These are phyloP conservation scores for Protodeltote pygarga DNA, from an alignment of 2,888 invertebrate species.

Conservation along the genomic window DNA sequence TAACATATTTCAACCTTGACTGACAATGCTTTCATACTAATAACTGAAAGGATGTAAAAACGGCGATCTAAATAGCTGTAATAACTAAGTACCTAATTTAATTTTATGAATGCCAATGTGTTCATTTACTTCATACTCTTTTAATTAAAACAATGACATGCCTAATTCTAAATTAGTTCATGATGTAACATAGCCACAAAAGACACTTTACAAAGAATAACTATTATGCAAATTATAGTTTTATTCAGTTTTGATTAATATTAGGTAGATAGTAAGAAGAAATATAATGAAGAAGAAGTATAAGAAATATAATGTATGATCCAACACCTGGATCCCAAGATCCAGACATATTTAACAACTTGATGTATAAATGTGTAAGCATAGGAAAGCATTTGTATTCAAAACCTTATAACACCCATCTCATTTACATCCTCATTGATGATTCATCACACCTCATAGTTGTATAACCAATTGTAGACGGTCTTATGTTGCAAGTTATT, in stretches of 20 bases:
- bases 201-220: conserved; percentile 14
- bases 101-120: conserved; percentile 52
- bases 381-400: conserved; percentile 47
- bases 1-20: conserved; percentile 46
- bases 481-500: conserved; percentile 36
- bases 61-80: conserved; percentile 45
- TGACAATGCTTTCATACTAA: conserved; percentile 48
- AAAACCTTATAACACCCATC: conserved; percentile 28
- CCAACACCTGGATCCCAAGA: too few species aligned
- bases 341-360: conserved; percentile 8
- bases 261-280: background rate
- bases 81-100: conserved; percentile 42
- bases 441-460: conserved; percentile 47
- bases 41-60: conserved; percentile 47
- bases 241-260: background rate
- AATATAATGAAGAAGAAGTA: too few species aligned
- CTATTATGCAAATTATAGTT: background rate
- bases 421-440: conserved; percentile 50
- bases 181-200: conserved; percentile 24
- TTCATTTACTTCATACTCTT: conserved; percentile 47
- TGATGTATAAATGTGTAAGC: conserved; percentile 1
- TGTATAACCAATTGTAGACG: conserved; percentile 37
- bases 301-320: too few species aligned
- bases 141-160: conserved; percentile 44
- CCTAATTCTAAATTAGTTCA: conserved; percentile 29